Evolutionary conservation across 2,888 invertebrate genomes (phyloP), one percentile per base, ranked within the genome.

Genomic region (Philonicus albiceps): DNA sequence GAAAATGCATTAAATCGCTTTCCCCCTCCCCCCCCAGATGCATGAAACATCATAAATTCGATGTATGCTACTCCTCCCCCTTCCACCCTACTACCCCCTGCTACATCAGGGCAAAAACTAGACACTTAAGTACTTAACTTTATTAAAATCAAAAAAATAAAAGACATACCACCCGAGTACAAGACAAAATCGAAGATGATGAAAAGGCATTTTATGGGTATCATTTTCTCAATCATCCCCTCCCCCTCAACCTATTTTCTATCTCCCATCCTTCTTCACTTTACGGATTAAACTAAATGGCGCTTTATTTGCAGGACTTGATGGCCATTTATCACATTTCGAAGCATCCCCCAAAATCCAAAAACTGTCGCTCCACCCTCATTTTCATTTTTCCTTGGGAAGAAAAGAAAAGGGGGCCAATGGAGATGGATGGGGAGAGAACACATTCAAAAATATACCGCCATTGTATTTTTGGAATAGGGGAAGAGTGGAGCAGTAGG

Each of bases 261-360:
- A 34, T 13, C 16, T 1, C 40, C 40, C 16, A 43, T 11, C 40
- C 40, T 2, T 43, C n/a, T n/a, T n/a, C n/a, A n/a, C n/a, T n/a
- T n/a, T n/a, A n/a, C n/a, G 13, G 40, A 43, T 43, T 43, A 43
- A 43, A 3, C 64, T 11, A 76, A 76, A 76, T 40, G 37, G 43
- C 40, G 27, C 43, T 76, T 76, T 76, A 27, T 53, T 31, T 81
- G 80, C 55, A 55, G 34, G 34, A 81, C 55, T n/a, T 55, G 53
- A 81, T 81, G 55, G 40, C 31, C 80, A 81, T 81, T 81, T 81
- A 81, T 81, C 80, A 81, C 53, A 30, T 53, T 5, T 16, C 53
- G 13, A 27, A 49, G 43, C n/a, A 49, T 53, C 49, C 13, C 30
- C 30, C n/a, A n/a, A n/a, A n/a, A n/a, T 49, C 49, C 49, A 49